phyloP scores from a whole-genome alignment of 2,888 invertebrate genomes.

The Chydorus sphaericus region DNA sequence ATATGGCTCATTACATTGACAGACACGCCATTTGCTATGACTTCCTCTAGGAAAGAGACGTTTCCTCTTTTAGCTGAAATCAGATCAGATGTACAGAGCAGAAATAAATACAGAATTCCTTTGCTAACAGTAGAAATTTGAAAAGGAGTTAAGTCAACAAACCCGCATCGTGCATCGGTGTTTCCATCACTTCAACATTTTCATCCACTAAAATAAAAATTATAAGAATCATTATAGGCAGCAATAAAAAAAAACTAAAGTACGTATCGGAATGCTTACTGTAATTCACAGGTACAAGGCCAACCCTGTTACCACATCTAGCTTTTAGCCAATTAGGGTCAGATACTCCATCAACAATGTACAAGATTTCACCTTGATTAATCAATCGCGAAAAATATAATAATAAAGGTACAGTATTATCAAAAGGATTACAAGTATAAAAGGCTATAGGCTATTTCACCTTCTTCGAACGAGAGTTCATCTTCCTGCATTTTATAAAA shows the following conservation, averaged over 20 bases:
- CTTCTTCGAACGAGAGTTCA: constrained; percentile 48
- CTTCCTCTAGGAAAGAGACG: constrained; percentile 40
- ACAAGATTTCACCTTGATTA: neutral
- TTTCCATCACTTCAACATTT: constrained; percentile 40
- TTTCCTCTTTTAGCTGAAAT: no score
- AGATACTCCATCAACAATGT: constrained; percentile 19
- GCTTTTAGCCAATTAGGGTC: constrained; percentile 42
- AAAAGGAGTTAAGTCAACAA: no score
- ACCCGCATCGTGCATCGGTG: constrained; percentile 51
- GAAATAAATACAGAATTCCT: no score
- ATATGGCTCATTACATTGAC: constrained; percentile 31
- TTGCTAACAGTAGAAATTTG: no score
- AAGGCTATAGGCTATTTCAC: no score
- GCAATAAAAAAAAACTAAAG: neutral
- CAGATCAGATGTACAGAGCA: no score
- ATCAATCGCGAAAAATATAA: constrained; percentile 21
- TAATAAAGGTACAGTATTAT: constrained; percentile 24
- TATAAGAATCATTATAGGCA: neutral
- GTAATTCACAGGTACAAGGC: constrained; percentile 45
- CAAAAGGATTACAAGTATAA: no score
- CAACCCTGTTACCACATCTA: constrained; percentile 35
- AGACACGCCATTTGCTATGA: constrained; percentile 43
- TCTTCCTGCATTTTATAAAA: constrained; percentile 35
- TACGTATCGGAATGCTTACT: constrained; percentile 28
- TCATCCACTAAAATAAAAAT: constrained; percentile 32